Evolutionary conservation across 2,113 vertebrate genomes (phyloP).

Genomic region (Uria lomvia): DNA sequence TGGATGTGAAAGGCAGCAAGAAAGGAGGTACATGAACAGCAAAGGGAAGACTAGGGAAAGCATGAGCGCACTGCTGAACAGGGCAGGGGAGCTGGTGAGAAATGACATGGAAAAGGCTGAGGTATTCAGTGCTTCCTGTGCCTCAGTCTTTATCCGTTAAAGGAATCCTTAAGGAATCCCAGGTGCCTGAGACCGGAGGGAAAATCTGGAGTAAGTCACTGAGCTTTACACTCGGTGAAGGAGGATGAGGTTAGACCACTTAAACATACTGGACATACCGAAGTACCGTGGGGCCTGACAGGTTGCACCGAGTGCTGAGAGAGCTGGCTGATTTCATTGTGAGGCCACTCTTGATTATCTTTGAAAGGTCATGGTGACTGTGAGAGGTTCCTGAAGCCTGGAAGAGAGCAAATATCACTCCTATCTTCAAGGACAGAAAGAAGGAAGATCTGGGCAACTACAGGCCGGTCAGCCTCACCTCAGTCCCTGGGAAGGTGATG

Average conservation of each 20-base stretch:
- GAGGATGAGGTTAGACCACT: not conserved
- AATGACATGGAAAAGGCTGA: not conserved
- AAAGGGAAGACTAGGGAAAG: not conserved
- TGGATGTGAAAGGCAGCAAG: not conserved
- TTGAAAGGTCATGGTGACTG: not conserved
- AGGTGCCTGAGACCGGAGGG: not conserved
- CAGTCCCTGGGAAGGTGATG: not conserved
- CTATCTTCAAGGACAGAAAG: not conserved
- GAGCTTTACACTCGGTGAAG: not conserved
- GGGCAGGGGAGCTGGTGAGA: not conserved
- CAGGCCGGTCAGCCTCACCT: not conserved
- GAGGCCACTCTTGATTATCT: not conserved
- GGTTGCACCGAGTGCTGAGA: not conserved
- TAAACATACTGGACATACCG: not conserved
- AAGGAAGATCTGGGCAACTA: not conserved
- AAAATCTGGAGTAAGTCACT: not conserved
- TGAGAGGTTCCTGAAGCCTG: not conserved
- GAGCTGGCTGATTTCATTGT: not conserved
- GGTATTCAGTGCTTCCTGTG: not conserved
- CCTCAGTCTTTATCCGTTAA: not conserved
- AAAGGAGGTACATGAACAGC: not conserved
- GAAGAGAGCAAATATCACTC: not conserved
- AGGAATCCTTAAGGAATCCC: not conserved
- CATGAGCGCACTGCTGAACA: not conserved
- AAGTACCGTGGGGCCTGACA: rapidly evolving